These are phyloP conservation scores for Leptopilina clavipes DNA, from an alignment of 1,140 invertebrate species.

Conservation along the genomic window DNA sequence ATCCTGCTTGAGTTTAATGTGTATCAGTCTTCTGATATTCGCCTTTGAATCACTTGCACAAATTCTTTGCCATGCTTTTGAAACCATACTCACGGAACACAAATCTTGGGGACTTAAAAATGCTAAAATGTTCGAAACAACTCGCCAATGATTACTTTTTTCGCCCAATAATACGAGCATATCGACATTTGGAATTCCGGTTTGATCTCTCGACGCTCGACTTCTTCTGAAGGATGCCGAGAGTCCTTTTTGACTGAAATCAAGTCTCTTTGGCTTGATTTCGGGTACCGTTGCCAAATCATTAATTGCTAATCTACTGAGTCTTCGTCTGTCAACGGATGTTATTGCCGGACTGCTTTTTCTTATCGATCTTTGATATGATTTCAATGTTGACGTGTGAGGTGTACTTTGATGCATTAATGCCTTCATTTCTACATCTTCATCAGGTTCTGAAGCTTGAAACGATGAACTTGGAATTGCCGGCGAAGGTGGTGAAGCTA, in stretches of 20 bases:
- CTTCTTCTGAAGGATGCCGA: conserved; percentile 42
- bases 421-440: conserved; percentile 58
- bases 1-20: conserved; percentile 63
- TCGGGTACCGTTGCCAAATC: conserved; percentile 49
- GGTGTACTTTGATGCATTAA: conserved; percentile 57
- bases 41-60: conserved; percentile 61
- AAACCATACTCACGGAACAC: conserved; percentile 68
- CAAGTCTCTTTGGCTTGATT: conserved; percentile 66
- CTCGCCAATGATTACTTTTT: conserved; percentile 66
- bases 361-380: conserved; percentile 39
- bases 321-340: conserved; percentile 50
- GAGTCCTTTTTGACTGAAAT: conserved; percentile 58
- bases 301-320: conserved; percentile 53
- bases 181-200: conserved; percentile 62
- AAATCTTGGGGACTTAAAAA: conserved; percentile 62
- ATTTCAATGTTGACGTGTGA: conserved; percentile 53
- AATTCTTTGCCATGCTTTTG: conserved; percentile 65
- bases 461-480: conserved; percentile 51
- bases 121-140: conserved; percentile 63
- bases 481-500: conserved; percentile 62
- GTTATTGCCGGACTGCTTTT: conserved; percentile 46
- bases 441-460: conserved; percentile 45
- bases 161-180: conserved; percentile 65
- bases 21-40: conserved; percentile 60
- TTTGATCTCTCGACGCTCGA: conserved; percentile 57